Evolutionary conservation across 2,113 vertebrate genomes (phyloP), one percentile per base, ranked within the genome.

Genomic region (Larimichthys polyactis): DNA sequence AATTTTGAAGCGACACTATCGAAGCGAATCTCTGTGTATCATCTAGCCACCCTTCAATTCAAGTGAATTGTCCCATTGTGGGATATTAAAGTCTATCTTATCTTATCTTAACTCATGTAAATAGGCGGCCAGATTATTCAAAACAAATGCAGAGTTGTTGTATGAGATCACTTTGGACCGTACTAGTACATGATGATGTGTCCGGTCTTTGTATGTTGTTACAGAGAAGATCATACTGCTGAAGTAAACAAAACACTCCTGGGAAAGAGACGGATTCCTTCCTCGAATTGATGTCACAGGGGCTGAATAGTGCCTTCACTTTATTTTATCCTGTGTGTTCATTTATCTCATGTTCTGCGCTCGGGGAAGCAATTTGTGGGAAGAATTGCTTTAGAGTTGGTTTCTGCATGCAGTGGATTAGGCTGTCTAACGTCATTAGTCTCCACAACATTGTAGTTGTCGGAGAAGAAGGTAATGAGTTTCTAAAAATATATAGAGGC

Each of bases 231-330:
- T 58, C 36, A 15, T 43, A 11, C 11, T 11, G 22, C 11, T 32
- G 2, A 43, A 54, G 43, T 8, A 40, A 62, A 49, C 62, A 43
- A 78, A 55, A 71, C 20, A 51, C 16, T 58, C 11, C 17, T 43
- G 17, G 29, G 15, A 65, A 27, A 6, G 51, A 40, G 58, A 70
- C 57, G 16, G 40, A 71, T 81, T 72, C 11, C 36, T 75, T 49
- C 78, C 62, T 46, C 68, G 27, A 79, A 81, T 71, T 44, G 15
- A 82, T 74, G 36, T 90, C 86, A 83, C 70, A 55, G 62, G 77
- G 43, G 12, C 24, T 52, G 44, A 70, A 17, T 70, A 11, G n/a
- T 43, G 43, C 36, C 49, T 8, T 66, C 14, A 8, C 69, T 20
- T 24, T 51, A 20, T 40, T 40, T 43, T 43, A 68, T 78, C 77